A percentile compares a stretch with the other conserved stretches of the same genome.
phyloP scores from a whole-genome alignment of 1,140 invertebrate genomes.

The Neuroterus valhalla region DNA sequence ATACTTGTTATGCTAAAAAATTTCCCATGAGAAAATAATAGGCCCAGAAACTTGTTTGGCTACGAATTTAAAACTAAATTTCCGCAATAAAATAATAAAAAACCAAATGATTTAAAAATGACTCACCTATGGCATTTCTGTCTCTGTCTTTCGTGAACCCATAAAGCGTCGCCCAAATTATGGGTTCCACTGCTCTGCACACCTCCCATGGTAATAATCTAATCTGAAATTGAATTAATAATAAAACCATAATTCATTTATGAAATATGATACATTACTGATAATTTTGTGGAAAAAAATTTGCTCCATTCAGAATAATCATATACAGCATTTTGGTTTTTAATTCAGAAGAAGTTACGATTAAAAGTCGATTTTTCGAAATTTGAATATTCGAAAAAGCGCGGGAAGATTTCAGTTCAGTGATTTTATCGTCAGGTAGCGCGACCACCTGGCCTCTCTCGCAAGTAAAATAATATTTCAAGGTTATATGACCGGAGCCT shows the following conservation, averaged over 20 bases:
- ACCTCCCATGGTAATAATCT: constrained; percentile 63
- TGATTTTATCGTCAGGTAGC: background rate
- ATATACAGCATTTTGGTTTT: background rate
- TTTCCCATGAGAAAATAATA: no score
- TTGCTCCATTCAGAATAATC: background rate
- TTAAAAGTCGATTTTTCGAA: background rate
- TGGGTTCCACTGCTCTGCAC: constrained; percentile 69
- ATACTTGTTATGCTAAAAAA: no score
- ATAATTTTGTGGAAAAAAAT: no score
- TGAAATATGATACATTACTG: background rate
- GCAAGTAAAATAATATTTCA: background rate
- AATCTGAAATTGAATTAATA: background rate
- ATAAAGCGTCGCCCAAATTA: constrained; percentile 70
- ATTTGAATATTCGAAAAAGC: background rate
- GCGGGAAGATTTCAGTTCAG: background rate
- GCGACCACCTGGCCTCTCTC: background rate
- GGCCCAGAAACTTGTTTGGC: no score
- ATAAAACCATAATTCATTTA: background rate
- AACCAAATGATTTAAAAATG: background rate
- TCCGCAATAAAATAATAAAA: no score
- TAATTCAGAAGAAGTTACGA: background rate
- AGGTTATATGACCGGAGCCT: background rate
- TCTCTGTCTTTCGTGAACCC: constrained; percentile 71
- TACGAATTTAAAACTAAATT: no score
- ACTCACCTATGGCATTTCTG: constrained; percentile 69